A percentile compares a stretch with the other conserved stretches of the same genome.
phyloP scores from a whole-genome alignment of 1,140 invertebrate genomes.

The Bradynema listronoti region DNA sequence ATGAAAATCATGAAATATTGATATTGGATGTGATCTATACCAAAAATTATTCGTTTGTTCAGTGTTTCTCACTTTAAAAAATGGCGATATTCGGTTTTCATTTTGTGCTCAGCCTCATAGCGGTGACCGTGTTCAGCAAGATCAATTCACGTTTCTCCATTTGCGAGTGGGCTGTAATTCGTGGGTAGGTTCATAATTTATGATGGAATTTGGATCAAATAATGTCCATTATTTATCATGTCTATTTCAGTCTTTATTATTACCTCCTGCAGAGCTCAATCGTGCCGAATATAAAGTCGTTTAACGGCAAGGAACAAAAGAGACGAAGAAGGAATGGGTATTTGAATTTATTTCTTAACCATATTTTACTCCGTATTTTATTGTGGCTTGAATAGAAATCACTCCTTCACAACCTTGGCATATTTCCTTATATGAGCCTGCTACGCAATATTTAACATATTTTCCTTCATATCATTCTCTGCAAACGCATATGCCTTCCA shows the following conservation, averaged over 20 bases:
- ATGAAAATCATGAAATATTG: too few relatives aligned
- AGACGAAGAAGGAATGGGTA: slow-evolving; percentile 9
- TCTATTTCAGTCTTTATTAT: slow-evolving; percentile 30
- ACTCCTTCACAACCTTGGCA: too few relatives aligned
- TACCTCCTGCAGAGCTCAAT: slow-evolving; percentile 16
- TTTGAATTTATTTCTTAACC: slow-evolving; percentile 1
- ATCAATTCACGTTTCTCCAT: neutral
- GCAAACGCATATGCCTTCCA: neutral
- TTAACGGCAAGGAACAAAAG: neutral
- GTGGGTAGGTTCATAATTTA: slow-evolving; percentile 15
- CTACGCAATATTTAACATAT: neutral
- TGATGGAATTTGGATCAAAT: slow-evolving; percentile 12
- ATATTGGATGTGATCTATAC: too few relatives aligned
- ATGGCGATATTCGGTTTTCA: slow-evolving; percentile 36
- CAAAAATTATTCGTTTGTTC: neutral
- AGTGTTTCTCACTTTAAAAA: neutral
- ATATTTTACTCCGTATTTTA: too few relatives aligned
- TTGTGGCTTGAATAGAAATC: too few relatives aligned
- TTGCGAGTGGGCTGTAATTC: slow-evolving; percentile 19
- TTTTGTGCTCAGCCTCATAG: slow-evolving; percentile 21
- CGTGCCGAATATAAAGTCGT: neutral
- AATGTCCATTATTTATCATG: too few relatives aligned
- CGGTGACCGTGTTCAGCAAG: slow-evolving; percentile 26
- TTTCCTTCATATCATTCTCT: neutral
- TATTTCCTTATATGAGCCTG: neutral